A percentile compares a stretch with the other conserved stretches of the same genome.
Evolutionary conservation across 1,140 invertebrate genomes (phyloP).

Genomic region (Drosophila tsacasi): DNA sequence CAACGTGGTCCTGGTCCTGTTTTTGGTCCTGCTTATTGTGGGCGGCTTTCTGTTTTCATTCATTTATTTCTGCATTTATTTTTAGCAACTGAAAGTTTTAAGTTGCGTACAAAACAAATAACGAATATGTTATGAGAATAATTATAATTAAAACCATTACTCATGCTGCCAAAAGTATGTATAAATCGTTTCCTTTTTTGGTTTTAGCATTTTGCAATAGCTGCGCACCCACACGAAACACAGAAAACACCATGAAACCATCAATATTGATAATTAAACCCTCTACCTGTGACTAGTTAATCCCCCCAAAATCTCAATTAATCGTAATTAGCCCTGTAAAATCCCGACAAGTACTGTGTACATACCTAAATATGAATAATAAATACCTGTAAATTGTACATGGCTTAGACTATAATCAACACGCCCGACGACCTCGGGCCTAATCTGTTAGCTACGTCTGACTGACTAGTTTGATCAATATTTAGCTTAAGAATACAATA

Average conservation of each 20-base stretch:
- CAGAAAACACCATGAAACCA: neutral
- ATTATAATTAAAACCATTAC: conserved; percentile 54
- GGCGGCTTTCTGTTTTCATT: conserved; percentile 17
- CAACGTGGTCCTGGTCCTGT: conserved; percentile 1
- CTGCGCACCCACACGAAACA: conserved; percentile 10
- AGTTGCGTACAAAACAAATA: conserved; percentile 48
- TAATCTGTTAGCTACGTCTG: conserved; percentile 37
- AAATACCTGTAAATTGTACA: conserved; percentile 38
- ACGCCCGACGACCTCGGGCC: conserved; percentile 20
- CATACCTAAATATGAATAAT: conserved; percentile 5
- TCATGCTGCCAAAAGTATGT: conserved; percentile 22
- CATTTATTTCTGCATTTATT: conserved; percentile 25
- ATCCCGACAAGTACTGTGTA: conserved; percentile 22
- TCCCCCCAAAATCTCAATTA: conserved; percentile 26
- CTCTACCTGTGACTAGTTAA: conserved; percentile 7
- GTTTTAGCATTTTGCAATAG: conserved; percentile 50
- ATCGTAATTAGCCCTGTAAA: conserved; percentile 28
- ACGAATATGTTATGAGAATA: conserved; percentile 52
- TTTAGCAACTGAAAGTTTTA: conserved; percentile 34
- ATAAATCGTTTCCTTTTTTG: conserved; percentile 31
- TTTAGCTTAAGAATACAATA: conserved; percentile 39
- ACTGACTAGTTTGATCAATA: conserved; percentile 42
- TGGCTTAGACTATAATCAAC: conserved; percentile 12
- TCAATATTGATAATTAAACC: conserved; percentile 15
- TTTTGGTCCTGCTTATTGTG: conserved; percentile 27